A percentile compares a stretch with the other conserved stretches of the same genome.
phyloP scores from a whole-genome alignment of 2,113 vertebrate species.

The Varanus komodoensis region DNA sequence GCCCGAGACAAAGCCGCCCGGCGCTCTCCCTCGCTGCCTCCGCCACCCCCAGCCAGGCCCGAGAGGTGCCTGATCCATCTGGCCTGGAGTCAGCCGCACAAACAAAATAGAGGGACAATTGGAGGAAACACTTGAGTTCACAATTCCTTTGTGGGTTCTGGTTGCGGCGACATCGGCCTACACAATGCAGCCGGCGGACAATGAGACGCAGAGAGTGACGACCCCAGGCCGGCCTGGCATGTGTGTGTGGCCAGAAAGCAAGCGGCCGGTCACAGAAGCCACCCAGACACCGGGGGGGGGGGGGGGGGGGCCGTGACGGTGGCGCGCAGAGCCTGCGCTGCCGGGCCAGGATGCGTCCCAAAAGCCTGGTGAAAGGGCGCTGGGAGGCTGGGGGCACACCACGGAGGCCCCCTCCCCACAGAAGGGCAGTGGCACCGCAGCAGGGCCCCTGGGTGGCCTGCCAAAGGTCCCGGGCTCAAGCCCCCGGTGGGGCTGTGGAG shows the following conservation, averaged over 20 bases:
- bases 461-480: too few relatives aligned
- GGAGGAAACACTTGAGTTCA: slow-evolving; percentile 76
- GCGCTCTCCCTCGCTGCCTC: background rate
- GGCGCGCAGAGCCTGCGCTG: too few relatives aligned
- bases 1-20: slow-evolving; percentile 67
- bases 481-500: too few relatives aligned
- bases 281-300: background rate
- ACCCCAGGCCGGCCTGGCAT: slow-evolving; percentile 38
- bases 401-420: too few relatives aligned
- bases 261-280: slow-evolving; percentile 55
- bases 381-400: too few relatives aligned
- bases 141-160: slow-evolving; percentile 70
- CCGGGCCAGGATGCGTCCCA: background rate
- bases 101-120: slow-evolving; percentile 75
- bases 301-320: fast-evolving
- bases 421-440: too few relatives aligned
- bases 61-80: slow-evolving; percentile 69
- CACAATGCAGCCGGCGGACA: slow-evolving; percentile 25
- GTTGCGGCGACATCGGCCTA: slow-evolving; percentile 56
- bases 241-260: slow-evolving; percentile 29
- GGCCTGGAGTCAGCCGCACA: slow-evolving; percentile 70
- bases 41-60: background rate
- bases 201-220: slow-evolving; percentile 25
- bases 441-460: too few relatives aligned
- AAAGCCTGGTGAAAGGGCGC: background rate